Percentiles rank a stretch among this genome's conserved stretches.
Evolutionary conservation across 1,140 invertebrate genomes (phyloP).

Genomic region (Drosophila lacertosa): DNA sequence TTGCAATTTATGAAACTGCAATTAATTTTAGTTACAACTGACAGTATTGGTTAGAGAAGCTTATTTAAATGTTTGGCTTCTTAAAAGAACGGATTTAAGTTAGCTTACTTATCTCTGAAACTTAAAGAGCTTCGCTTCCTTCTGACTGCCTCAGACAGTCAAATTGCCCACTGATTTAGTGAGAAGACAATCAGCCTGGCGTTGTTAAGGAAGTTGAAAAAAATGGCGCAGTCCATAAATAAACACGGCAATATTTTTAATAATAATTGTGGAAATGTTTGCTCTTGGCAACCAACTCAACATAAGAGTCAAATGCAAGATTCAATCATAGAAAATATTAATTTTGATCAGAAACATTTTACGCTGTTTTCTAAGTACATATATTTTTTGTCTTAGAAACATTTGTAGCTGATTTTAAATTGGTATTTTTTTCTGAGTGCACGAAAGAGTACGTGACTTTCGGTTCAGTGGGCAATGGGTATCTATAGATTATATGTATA

Average conservation of each 20-base stretch:
- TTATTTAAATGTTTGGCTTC: too few relatives aligned
- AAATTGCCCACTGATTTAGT: slow-evolving; percentile 24
- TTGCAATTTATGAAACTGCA: slow-evolving; percentile 1
- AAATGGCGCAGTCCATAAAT: slow-evolving; percentile 20
- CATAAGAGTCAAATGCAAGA: too few relatives aligned
- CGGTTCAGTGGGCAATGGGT: slow-evolving; percentile 18
- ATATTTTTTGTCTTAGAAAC: too few relatives aligned
- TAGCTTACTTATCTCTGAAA: background rate
- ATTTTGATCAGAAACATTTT: too few relatives aligned
- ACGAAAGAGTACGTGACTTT: slow-evolving; percentile 42
- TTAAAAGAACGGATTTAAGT: too few relatives aligned
- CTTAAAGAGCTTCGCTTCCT: slow-evolving; percentile 18
- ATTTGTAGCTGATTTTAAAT: too few relatives aligned
- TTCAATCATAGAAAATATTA: too few relatives aligned
- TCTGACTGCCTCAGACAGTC: slow-evolving; percentile 21
- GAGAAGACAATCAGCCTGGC: slow-evolving; percentile 31
- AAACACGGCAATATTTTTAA: background rate
- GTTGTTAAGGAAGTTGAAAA: slow-evolving; percentile 42
- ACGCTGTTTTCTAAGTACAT: too few relatives aligned
- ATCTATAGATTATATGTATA: background rate
- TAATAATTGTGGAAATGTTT: too few relatives aligned
- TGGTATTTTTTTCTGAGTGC: too few relatives aligned
- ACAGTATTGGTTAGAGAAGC: background rate
- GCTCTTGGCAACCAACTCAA: too few relatives aligned
- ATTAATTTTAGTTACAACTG: slow-evolving; percentile 1